Evolutionary conservation across 2,113 vertebrate species (phyloP), one percentile per base, ranked within the genome.

Genomic region (Myiopsitta monachus): DNA sequence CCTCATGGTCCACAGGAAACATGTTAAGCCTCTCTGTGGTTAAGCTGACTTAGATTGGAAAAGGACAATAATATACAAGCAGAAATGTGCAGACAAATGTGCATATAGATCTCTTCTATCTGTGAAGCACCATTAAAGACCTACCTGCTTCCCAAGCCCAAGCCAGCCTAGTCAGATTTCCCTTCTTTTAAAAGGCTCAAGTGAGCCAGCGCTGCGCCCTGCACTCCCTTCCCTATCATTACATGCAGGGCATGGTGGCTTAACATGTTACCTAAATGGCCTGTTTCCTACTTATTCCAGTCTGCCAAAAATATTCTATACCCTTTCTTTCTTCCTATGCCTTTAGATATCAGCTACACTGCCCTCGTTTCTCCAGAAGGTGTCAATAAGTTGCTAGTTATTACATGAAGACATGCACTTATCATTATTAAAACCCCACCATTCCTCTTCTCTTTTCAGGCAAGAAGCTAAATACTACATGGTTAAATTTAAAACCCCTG

Each of bases 101-200:
- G 14, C 41, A 22, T 5, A 1, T 0, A 28, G n/a, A 5, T 6
- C 46, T 16, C 10, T 13, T 11, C 69, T 18, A 0, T 1, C 59
- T 14, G 52, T 0, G 59, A 54, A 41, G 43, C 5, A 5, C 33
- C 72, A 6, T 8, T 10, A 26, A 11, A 30, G 12, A 12, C 75
- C 39, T 13, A 36, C 3, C 46, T 17, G 26, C 23, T 3, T 11
- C 8, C 82, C 51, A 66, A 21, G 4, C 16, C 3, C 4, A 24
- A 6, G 13, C 18, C 23, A 16, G 43, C 22, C 12, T 6, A 19
- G 27, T 7, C 39, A 19, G 33, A n/a, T 59, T 59, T n/a, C 55
- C 21, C 21, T 59, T n/a, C 55, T 57, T 59, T 59, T n/a, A 10
- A n/a, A n/a, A 59, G 57, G 57, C 57, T 59, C 22, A 15, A 36